Conservation (phyloP, 2,888 invertebrate genomes). For the Gisinianus flammeolus region DNA sequence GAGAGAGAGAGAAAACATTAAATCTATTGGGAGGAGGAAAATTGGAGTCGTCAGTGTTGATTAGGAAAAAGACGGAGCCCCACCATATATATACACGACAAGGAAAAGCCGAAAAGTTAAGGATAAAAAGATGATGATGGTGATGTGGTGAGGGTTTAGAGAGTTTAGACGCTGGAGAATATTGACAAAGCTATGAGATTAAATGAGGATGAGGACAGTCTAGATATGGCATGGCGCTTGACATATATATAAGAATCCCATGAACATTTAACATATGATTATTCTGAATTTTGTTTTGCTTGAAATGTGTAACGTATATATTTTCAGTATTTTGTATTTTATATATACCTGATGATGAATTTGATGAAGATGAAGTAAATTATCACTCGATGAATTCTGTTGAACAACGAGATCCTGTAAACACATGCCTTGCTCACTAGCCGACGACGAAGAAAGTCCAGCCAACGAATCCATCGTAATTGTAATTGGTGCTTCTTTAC, state of each 20-base stretch:
- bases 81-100: neutral
- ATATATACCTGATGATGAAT: slow-evolving; percentile 49
- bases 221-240: neutral
- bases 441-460: slow-evolving; percentile 39
- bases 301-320: too few species aligned
- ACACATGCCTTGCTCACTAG: slow-evolving; percentile 35
- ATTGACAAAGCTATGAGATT: slow-evolving; percentile 15
- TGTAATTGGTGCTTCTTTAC: too few species aligned
- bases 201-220: slow-evolving; percentile 16
- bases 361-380: slow-evolving; percentile 46
- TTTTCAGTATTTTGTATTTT: too few species aligned
- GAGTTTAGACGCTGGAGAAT: neutral
- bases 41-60: neutral
- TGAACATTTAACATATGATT: too few species aligned
- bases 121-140: too few species aligned
- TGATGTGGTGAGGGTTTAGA: too few species aligned
- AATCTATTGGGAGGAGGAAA: neutral
- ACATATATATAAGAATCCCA: slow-evolving; percentile 10
- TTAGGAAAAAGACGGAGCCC: neutral
- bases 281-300: too few species aligned
- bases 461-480: slow-evolving; percentile 42
- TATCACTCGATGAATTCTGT: slow-evolving; percentile 39
- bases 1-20: neutral
- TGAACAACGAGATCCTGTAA: slow-evolving; percentile 40
- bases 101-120: slow-evolving; percentile 12